Conservation (phyloP, 1,140 invertebrate genomes). For the Drosophila ercepeae region DNA sequence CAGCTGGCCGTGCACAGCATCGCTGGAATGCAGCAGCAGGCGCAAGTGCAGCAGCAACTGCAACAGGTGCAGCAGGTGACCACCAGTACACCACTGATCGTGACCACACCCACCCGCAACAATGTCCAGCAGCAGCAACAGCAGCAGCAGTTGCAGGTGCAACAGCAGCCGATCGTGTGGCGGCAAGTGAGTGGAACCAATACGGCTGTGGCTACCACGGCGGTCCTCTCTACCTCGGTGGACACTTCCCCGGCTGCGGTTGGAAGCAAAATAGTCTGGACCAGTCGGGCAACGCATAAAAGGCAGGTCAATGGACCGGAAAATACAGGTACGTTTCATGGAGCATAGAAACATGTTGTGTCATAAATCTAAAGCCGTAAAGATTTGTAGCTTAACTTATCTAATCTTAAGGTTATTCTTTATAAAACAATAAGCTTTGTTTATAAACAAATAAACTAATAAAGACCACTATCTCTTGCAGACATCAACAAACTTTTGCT, state of each 20-base stretch:
- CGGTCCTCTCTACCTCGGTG: conserved; percentile 58
- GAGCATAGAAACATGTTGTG: not conserved
- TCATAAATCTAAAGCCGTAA: too few relatives aligned
- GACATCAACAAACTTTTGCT: conserved; percentile 76
- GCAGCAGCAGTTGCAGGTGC: conserved; percentile 61
- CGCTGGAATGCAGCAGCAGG: conserved; percentile 59
- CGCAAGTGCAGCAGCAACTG: conserved; percentile 39
- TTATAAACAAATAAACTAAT: not conserved
- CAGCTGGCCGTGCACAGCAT: conserved; percentile 80
- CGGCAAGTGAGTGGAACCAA: conserved; percentile 75
- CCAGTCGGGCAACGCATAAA: conserved; percentile 70
- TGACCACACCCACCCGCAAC: conserved; percentile 67
- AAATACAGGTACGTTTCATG: conserved; percentile 66
- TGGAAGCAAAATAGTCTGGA: conserved; percentile 76
- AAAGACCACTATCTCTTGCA: conserved; percentile 24
- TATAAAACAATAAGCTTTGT: not conserved
- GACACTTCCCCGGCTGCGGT: conserved; percentile 61
- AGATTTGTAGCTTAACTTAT: not conserved
- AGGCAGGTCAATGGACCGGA: conserved; percentile 77
- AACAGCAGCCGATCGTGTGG: conserved; percentile 73
- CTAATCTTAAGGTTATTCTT: not conserved
- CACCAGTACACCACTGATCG: conserved; percentile 59
- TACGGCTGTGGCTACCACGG: conserved; percentile 68
- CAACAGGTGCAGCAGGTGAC: conserved; percentile 48
- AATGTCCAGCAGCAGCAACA: conserved; percentile 66